phyloP scores from a whole-genome alignment of 2,113 vertebrate species.

The Rattus norvegicus region GRCr8 NC_086031.1:98392501-98393000 shows the following conservation, averaged over 20 bases:
- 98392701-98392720: rapidly evolving
- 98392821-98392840: not conserved
- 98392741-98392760: not conserved
- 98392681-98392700: not conserved
- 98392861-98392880: not conserved
- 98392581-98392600: not conserved
- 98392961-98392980: conserved; percentile 58
- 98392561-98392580: not conserved
- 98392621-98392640: not conserved
- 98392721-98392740: not conserved
- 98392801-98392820: not conserved
- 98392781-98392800: too few species aligned
- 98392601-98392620: too few species aligned
- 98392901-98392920: not conserved
- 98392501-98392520: not conserved
- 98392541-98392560: not conserved
- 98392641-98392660: not conserved
- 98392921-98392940: not conserved
- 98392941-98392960: conserved; percentile 5
- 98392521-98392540: not conserved
- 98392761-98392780: not conserved
- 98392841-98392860: not conserved
- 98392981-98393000: conserved; percentile 67
- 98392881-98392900: not conserved
- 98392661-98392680: not conserved